Conservation (phyloP, 2,888 invertebrate genomes). For the Macaria notata region DNA sequence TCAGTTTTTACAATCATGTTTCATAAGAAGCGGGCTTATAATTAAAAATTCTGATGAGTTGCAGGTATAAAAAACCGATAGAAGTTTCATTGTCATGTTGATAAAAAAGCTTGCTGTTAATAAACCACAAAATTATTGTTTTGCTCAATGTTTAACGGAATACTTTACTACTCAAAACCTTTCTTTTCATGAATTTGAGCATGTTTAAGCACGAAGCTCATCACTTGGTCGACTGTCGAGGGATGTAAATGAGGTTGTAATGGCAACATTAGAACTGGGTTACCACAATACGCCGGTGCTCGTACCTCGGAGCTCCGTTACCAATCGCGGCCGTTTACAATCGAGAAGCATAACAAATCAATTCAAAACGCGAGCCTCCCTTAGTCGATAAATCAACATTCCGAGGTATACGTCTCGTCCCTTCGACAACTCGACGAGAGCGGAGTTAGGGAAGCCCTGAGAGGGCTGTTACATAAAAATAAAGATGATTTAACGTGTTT, state of each 20-base stretch:
- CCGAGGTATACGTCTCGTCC: slow-evolving; percentile 15
- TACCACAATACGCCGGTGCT: slow-evolving; percentile 13
- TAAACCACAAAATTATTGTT: too few relatives aligned
- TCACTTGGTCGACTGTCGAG: neutral
- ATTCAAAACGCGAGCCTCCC: slow-evolving; percentile 33
- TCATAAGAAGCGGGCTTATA: neutral
- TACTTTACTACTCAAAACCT: too few relatives aligned
- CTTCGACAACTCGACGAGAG: slow-evolving; percentile 16
- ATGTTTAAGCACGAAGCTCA: slow-evolving; percentile 3
- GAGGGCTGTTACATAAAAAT: too few relatives aligned
- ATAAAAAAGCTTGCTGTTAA: too few relatives aligned
- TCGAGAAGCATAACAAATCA: slow-evolving; percentile 32
- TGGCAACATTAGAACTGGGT: slow-evolving; percentile 11
- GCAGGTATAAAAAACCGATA: too few relatives aligned
- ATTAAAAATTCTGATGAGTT: neutral
- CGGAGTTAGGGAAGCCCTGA: neutral
- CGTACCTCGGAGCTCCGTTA: slow-evolving; percentile 10
- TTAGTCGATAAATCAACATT: slow-evolving; percentile 33
- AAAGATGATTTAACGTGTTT: too few relatives aligned
- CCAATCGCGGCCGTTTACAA: slow-evolving; percentile 19
- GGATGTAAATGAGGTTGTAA: slow-evolving; percentile 15
- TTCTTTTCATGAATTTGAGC: too few relatives aligned
- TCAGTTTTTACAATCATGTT: slow-evolving; percentile 1
- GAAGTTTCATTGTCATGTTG: too few relatives aligned
- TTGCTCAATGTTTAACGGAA: too few relatives aligned